Evolutionary conservation across 2,113 vertebrate genomes (phyloP).

Genomic region (Jaculus jaculus): DNA sequence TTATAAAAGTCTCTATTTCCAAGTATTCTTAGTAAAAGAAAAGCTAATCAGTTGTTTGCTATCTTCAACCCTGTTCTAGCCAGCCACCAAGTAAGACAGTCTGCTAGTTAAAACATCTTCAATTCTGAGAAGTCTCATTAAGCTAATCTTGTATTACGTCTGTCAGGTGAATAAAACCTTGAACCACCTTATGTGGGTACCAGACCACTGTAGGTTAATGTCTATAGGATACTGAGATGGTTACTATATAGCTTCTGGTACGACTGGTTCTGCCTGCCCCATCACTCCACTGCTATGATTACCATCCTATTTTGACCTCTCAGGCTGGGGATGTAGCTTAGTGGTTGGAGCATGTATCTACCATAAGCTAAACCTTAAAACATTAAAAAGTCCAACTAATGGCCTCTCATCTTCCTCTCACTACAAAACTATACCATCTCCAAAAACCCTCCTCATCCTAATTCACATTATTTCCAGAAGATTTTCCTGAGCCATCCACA

Average conservation of each 20-base stretch:
- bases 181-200: background rate
- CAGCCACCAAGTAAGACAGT: conserved; percentile 37
- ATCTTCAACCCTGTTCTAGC: conserved; percentile 37
- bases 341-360: background rate
- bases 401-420: background rate
- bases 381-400: background rate
- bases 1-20: background rate
- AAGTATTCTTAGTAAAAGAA: background rate
- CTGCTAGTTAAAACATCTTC: background rate
- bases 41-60: background rate
- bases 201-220: background rate
- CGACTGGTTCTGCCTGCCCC: background rate
- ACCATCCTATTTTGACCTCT: background rate
- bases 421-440: background rate
- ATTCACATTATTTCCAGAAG: background rate
- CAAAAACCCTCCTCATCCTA: background rate
- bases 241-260: fast-evolving
- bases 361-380: background rate
- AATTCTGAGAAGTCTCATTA: conserved; percentile 31
- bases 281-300: background rate
- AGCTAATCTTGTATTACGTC: background rate
- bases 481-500: background rate
- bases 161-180: background rate
- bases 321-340: background rate
- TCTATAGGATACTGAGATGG: background rate